Conservation (phyloP, 2,888 invertebrate genomes). For the Adineta ricciae region DNA sequence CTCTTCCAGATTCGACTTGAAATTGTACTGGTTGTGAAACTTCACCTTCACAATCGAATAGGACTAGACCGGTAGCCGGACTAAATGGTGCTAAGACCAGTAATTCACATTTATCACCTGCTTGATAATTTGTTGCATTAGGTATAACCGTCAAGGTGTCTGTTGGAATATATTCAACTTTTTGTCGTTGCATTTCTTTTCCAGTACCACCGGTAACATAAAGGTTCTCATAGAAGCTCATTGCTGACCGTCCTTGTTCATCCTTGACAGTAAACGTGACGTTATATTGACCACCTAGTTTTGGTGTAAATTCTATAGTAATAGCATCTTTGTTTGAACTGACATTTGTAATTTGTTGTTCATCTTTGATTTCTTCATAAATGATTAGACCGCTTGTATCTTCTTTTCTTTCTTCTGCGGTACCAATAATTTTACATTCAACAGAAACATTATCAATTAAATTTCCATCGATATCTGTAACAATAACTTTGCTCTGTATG, state of each 20-base stretch:
- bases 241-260: neutral
- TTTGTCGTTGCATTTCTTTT: conserved; percentile 2
- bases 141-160: neutral
- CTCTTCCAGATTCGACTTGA: neutral
- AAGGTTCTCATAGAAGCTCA: conserved; percentile 14
- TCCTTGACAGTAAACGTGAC: conserved; percentile 1
- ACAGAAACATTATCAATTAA: conserved; percentile 1
- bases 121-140: neutral
- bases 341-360: neutral
- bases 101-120: conserved; percentile 12
- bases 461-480: no score
- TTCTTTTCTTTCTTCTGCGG: neutral
- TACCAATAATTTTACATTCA: neutral
- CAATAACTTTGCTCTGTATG: no score
- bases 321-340: conserved; percentile 8
- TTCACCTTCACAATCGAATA: conserved; percentile 6
- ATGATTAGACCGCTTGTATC: neutral
- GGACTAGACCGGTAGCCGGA: neutral
- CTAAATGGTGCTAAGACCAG: neutral
- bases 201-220: neutral
- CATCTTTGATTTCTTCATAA: neutral
- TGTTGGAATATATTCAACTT: neutral
- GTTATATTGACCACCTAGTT: neutral
- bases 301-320: conserved; percentile 2
- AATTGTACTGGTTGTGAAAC: neutral